Percentiles rank a stretch among this genome's conserved stretches.
Evolutionary conservation across 2,797 vertebrate species (phyloP).

Genomic region (Cetoscarus ocellatus): DNA sequence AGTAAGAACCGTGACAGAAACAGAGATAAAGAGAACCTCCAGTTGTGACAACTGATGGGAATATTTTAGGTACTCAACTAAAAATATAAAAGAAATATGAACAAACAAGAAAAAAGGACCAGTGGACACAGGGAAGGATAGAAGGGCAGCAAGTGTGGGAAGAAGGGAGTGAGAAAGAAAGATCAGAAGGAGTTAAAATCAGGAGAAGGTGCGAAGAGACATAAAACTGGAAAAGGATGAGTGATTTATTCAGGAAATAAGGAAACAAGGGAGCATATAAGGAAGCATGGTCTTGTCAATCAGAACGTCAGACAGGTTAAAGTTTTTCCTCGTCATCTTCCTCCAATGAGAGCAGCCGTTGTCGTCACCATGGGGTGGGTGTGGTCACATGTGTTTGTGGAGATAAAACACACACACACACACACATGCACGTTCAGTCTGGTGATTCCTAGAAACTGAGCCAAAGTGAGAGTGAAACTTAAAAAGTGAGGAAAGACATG

Average conservation of each 20-base stretch:
- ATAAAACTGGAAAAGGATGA: too few species aligned
- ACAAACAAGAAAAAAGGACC: too few species aligned
- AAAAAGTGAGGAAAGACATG: background rate
- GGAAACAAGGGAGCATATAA: background rate
- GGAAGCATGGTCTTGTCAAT: conserved; percentile 21
- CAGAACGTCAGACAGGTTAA: conserved; percentile 11
- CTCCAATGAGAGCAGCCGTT: conserved; percentile 21
- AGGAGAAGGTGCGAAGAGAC: background rate
- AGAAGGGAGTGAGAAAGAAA: too few species aligned
- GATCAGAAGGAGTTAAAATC: too few species aligned
- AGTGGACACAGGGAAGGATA: background rate
- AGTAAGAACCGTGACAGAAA: too few species aligned
- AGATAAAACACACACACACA: conserved; percentile 51
- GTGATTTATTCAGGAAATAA: background rate
- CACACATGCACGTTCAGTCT: conserved; percentile 20
- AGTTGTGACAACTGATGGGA: too few species aligned
- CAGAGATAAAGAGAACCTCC: too few species aligned
- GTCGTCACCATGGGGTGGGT: conserved; percentile 22
- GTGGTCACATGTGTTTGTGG: conserved; percentile 46
- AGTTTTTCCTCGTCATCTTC: background rate
- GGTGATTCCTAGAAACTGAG: conserved; percentile 13
- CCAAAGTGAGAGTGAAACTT: background rate
- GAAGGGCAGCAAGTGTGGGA: background rate
- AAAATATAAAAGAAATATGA: too few species aligned
- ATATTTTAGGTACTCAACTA: too few species aligned